Evolutionary conservation across 1,140 invertebrate genomes (phyloP), one percentile per base, ranked within the genome.

Genomic region (Drosophila sturtevanti): DNA sequence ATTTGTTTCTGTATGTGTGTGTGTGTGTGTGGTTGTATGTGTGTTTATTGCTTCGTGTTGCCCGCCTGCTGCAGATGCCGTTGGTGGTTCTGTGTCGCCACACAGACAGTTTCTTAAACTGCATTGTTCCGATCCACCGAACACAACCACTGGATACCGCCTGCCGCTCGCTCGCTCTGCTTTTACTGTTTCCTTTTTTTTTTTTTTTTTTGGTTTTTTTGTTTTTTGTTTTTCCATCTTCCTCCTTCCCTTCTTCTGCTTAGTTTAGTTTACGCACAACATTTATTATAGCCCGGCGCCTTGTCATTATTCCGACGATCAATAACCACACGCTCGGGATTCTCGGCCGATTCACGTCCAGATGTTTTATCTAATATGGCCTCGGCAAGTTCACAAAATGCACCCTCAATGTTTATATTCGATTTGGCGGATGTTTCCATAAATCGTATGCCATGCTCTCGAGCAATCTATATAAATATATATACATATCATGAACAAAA

Each of bases 341-440:
- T 94, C 85, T 96, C 95, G 48, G 94, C 93, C 11, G 94, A 93
- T 71, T 95, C 95, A 71, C 93, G 93, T 1, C 95, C 95, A 58
- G 95, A 93, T 60, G 95, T 96, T 92, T 98, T 98, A 91, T 98
- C 96, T 77, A 98, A 93, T 90, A 99, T 99, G 73, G 98, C 97
- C 94, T 98, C 97, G 60, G 98, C 98, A 89, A 99, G 93, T 92
- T 99, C 98, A 91, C 97, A 97, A 93, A 99, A 99, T 58, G 98
- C 98, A 89, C 96, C 95, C 90, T 99, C 98, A 68, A 99, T 99
- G 93, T 99, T 99, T 87, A 99, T 97, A 89, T 99, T 98, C 64
- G 97, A 97, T 93, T 99, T 99, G 38, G 99, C 99, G 79, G 98
- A 99, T 18, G 99, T 99, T 94, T 99, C 99, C 95, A 99, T 96